Evolutionary conservation across 2,113 vertebrate species (phyloP).

Genomic region (Esox niger): DNA sequence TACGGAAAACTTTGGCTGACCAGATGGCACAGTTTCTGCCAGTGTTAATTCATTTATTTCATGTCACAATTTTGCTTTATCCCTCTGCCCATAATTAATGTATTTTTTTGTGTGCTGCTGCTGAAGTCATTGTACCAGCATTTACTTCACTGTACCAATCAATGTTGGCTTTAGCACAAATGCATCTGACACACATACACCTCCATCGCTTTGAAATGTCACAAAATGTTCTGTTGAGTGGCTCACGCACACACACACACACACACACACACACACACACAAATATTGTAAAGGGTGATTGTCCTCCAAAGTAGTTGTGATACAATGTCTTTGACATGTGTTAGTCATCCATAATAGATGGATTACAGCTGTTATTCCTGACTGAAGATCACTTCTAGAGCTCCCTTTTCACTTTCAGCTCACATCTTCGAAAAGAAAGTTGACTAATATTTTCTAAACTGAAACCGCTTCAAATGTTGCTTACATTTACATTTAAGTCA

Average conservation of each 20-base stretch:
- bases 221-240: slow-evolving; percentile 36
- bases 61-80: slow-evolving; percentile 73
- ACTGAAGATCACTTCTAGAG: slow-evolving; percentile 59
- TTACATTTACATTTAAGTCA: no score
- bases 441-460: no score
- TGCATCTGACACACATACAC: slow-evolving; percentile 16
- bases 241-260: slow-evolving; percentile 20
- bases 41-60: slow-evolving; percentile 72
- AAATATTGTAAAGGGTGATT: slow-evolving; percentile 31
- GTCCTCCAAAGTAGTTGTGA: slow-evolving; percentile 46
- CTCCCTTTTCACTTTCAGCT: slow-evolving; percentile 4
- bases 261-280: slow-evolving; percentile 15
- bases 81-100: slow-evolving; percentile 70
- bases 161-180: slow-evolving; percentile 15
- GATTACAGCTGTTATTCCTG: slow-evolving; percentile 66
- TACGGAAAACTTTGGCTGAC: slow-evolving; percentile 52
- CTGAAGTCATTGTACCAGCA: slow-evolving; percentile 54
- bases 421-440: no score
- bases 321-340: slow-evolving; percentile 68
- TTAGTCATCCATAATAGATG: slow-evolving; percentile 73
- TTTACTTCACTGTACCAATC: no score
- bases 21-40: slow-evolving; percentile 67
- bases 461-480: no score
- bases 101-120: slow-evolving; percentile 60
- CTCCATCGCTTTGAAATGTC: slow-evolving; percentile 52